phyloP scores from a whole-genome alignment of 2,888 invertebrate species.

The Timema cristinae region DNA sequence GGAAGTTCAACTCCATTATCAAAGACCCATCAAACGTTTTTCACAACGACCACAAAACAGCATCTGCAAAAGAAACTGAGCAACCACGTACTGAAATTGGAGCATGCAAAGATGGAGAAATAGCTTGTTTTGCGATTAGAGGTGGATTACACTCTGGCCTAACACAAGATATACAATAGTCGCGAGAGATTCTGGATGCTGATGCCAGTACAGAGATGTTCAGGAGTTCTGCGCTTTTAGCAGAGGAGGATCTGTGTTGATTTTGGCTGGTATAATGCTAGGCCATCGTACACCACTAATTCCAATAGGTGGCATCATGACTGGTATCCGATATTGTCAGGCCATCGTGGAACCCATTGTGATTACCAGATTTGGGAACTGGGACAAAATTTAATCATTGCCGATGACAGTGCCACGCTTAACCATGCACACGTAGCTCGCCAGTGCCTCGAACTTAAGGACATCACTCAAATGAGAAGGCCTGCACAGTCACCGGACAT shows the following conservation, averaged over 20 bases:
- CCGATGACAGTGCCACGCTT: not conserved
- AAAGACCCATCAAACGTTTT: no score
- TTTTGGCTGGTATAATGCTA: not conserved
- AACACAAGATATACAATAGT: no score
- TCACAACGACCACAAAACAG: no score
- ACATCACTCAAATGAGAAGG: not conserved
- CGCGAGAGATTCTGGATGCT: no score
- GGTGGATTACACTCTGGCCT: no score
- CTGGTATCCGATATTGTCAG: not conserved
- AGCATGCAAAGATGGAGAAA: no score
- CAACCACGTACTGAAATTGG: no score
- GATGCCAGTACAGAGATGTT: no score
- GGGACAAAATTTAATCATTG: not conserved
- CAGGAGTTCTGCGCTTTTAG: not conserved
- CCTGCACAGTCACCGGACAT: slow-evolving; percentile 6
- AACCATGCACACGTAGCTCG: not conserved
- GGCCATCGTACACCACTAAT: not conserved
- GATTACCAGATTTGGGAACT: not conserved
- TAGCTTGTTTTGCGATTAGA: no score
- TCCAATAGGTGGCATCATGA: no score
- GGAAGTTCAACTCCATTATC: no score
- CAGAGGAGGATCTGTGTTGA: not conserved
- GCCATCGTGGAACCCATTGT: not conserved
- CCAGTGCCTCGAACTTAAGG: not conserved
- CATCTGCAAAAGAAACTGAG: no score